phyloP scores from a whole-genome alignment of 2,113 vertebrate genomes.

The Passer domesticus region DNA sequence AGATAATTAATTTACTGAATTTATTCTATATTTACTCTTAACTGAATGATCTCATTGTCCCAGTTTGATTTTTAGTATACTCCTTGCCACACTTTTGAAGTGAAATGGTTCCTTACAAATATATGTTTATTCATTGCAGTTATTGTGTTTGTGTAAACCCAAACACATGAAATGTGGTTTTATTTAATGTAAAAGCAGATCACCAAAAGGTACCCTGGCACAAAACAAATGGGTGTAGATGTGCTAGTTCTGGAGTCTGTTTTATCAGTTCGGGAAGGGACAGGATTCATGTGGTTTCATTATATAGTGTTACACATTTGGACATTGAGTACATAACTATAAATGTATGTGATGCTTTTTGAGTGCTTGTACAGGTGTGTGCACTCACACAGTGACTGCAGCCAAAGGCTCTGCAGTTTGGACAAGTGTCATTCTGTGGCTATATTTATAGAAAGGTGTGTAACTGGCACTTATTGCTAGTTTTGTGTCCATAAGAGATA shows the following conservation, averaged over 20 bases:
- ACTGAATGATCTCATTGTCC: not conserved
- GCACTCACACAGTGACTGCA: not conserved
- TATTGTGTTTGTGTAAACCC: accelerated
- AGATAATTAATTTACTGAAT: not conserved
- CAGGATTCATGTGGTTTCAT: not conserved
- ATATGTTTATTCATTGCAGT: not conserved
- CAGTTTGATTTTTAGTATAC: not conserved
- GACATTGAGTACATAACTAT: not conserved
- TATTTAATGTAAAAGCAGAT: not conserved
- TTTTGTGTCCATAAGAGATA: not conserved
- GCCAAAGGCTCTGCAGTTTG: not conserved
- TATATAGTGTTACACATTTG: not conserved
- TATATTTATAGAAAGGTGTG: not conserved
- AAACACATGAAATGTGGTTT: not conserved
- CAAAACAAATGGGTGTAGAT: not conserved
- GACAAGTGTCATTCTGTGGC: not conserved
- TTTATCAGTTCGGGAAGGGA: not conserved
- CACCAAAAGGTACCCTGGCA: not conserved
- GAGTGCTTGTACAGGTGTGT: not conserved
- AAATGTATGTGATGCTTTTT: not conserved
- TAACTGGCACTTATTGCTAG: not conserved
- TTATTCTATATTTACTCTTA: not conserved
- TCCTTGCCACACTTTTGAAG: not conserved
- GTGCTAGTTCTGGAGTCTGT: not conserved
- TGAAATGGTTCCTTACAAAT: not conserved